Evolutionary conservation across 2,797 vertebrate genomes (phyloP).

Genomic region (Mionectes olivaceus): DNA sequence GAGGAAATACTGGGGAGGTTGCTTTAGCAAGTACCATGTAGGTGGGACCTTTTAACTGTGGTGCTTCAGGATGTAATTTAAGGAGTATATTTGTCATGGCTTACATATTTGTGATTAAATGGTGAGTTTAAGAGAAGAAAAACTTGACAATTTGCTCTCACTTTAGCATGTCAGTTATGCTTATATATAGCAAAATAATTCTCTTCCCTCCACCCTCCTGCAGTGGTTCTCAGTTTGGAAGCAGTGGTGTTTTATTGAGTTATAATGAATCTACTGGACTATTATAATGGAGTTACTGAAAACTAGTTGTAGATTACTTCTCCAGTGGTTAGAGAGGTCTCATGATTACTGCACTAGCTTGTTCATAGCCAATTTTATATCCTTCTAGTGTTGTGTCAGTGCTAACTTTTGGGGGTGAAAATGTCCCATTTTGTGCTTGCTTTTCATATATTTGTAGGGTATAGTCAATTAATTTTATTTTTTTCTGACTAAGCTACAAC

Average conservation of each 20-base stretch:
- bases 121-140: neutral
- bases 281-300: neutral
- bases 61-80: neutral
- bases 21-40: neutral
- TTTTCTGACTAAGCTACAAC: neutral
- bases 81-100: neutral
- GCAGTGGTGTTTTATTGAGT: neutral
- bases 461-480: neutral
- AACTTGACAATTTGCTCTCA: neutral
- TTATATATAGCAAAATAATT: neutral
- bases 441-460: neutral
- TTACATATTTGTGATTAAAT: neutral
- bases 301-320: neutral
- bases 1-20: neutral
- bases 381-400: neutral
- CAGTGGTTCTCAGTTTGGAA: neutral
- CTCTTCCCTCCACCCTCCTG: rapidly evolving
- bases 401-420: neutral
- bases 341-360: neutral
- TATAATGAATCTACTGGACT: neutral
- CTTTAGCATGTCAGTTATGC: neutral
- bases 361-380: neutral
- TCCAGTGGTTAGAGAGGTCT: neutral
- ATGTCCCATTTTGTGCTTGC: neutral
- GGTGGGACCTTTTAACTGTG: neutral